Base-by-base conservation (phyloP, 1,140 invertebrate species). In the Saccostrea echinata region DNA sequence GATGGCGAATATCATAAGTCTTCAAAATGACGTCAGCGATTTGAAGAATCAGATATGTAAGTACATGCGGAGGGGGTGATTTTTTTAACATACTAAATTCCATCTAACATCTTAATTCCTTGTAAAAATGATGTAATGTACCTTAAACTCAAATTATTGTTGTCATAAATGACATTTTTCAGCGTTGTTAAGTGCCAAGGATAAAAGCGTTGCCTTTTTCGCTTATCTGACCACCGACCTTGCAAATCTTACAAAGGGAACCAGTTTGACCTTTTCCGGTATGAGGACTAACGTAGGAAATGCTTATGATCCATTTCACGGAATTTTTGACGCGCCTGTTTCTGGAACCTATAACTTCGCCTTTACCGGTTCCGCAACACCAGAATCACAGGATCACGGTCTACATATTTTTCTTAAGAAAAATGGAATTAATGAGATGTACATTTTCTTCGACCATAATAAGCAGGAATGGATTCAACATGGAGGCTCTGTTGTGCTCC, bases 301-400 rank as follows among this genome's bases (percentile, higher is more conserved):
- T 53, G 86, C 82, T 27, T 87, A 87, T 18, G 82, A 87, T 33
- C 33, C 55, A 3, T 3, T 30, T 24, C 81, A 84, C 33, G 86
- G 86, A 18, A 51, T 76, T 21, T 87, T 87, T 76, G 27, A n/a
- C 9, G 86, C 86, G 4, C 86, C 86, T 33, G 51, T 76, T 0
- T 35, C 43, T n/a, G 86, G 86, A 13, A 35, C 61, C 8, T 87
- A 87, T 51, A 82, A 87, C 35, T 87, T 87, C 51, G 13, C 81
- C 21, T 64, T 84, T 27, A 27, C 55, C 52, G 83, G 51, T 21
- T 33, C 52, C 4, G 16, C 81, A 13, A 18, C n/a, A 30, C 81
- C 81, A 76, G 24, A 27, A 76, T 16, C 68, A 0, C 68, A 76
- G 27, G 68, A 71, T n/a, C 84, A 85, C 30, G 43, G 30, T 12